phyloP scores from a whole-genome alignment of 2,888 invertebrate species.

The Ctenicera cuprea region DNA sequence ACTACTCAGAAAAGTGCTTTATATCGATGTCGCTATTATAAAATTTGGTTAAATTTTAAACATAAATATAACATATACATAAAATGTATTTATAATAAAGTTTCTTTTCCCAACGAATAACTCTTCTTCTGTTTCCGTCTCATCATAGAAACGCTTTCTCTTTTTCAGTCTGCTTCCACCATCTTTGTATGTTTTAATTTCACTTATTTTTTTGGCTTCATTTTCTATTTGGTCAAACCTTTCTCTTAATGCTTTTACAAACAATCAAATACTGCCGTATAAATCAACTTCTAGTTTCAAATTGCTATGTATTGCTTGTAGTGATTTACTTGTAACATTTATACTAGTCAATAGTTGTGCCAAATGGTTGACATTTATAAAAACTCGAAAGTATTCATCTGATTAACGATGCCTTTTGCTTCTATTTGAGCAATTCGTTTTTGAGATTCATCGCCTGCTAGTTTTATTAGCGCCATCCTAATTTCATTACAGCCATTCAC shows the following conservation, averaged over 20 bases:
- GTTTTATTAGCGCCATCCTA: not conserved
- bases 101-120: constrained; percentile 2
- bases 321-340: not conserved
- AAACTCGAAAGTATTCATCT: constrained; percentile 1
- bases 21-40: no score
- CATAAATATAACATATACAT: no score
- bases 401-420: not conserved
- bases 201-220: not conserved
- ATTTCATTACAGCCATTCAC: not conserved
- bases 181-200: constrained; percentile 1
- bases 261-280: not conserved
- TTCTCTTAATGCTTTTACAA: not conserved
- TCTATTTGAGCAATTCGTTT: constrained; percentile 1
- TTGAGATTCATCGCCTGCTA: not conserved
- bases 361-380: not conserved
- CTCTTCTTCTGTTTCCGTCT: not conserved
- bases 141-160: not conserved
- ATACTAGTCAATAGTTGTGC: not conserved
- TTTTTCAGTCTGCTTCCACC: not conserved
- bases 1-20: no score
- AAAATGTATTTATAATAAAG: not conserved
- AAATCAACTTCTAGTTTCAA: not conserved
- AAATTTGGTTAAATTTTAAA: no score
- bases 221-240: not conserved
- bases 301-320: not conserved